These are phyloP conservation scores for Coenonympha arcania DNA, from an alignment of 2,888 invertebrate species.

Conservation along the genomic window DNA sequence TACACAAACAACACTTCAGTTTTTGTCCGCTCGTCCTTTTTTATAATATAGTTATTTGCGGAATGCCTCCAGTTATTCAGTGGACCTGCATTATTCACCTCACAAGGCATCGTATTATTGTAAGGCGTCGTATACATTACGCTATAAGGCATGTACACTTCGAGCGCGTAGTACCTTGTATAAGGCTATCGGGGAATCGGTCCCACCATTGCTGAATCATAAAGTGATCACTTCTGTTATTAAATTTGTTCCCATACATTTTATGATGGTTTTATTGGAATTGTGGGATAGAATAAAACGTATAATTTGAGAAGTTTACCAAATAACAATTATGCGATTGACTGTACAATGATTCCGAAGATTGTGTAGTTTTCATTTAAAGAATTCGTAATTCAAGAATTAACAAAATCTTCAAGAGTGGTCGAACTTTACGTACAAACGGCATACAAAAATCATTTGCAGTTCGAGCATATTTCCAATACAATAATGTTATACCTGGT, in stretches of 20 bases:
- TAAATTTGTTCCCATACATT: constrained; percentile 10
- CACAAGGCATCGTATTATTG: background rate
- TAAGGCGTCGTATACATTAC: background rate
- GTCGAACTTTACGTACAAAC: too few species aligned
- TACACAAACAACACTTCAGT: background rate
- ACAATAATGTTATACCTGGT: too few species aligned
- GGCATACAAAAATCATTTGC: too few species aligned
- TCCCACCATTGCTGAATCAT: constrained; percentile 14
- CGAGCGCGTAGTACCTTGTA: background rate
- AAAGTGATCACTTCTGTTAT: constrained; percentile 14
- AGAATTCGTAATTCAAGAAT: too few species aligned
- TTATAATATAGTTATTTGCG: background rate
- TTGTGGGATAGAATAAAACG: background rate
- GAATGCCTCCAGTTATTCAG: background rate
- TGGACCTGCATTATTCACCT: background rate
- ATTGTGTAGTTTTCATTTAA: too few species aligned
- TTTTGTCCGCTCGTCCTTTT: background rate
- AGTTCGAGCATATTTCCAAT: too few species aligned
- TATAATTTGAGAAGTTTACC: too few species aligned
- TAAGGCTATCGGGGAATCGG: constrained; percentile 16
- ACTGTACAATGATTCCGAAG: too few species aligned
- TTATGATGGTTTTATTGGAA: constrained; percentile 2
- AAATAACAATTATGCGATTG: too few species aligned
- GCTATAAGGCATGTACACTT: constrained; percentile 1
- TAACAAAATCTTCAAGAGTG: too few species aligned